Evolutionary conservation across 2,888 invertebrate species (phyloP).

Genomic region (Periphyllus acericola): DNA sequence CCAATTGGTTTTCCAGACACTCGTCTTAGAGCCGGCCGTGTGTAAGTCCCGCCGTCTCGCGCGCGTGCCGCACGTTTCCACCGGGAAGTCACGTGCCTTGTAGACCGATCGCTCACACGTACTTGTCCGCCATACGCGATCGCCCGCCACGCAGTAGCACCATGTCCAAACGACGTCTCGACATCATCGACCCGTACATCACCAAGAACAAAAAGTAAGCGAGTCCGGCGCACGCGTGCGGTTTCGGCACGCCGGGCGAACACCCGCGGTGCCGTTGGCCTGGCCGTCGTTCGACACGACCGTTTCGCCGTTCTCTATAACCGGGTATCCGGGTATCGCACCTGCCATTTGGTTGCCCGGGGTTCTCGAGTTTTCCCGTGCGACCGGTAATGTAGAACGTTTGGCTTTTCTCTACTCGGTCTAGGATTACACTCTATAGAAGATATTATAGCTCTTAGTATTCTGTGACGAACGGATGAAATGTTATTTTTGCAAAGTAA

Average conservation of each 20-base stretch:
- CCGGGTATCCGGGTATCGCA: neutral
- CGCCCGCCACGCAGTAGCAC: slow-evolving; percentile 40
- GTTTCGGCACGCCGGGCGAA: neutral
- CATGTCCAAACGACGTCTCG: slow-evolving; percentile 88
- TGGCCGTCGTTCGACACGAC: neutral
- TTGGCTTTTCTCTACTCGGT: too few relatives aligned
- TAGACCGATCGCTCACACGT: neutral
- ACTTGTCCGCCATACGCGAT: neutral
- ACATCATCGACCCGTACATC: slow-evolving; percentile 85
- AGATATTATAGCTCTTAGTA: too few relatives aligned
- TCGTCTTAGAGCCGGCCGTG: too few relatives aligned
- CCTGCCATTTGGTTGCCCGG: neutral
- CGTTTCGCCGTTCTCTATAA: too few relatives aligned
- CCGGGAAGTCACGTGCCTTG: neutral
- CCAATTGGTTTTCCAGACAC: too few relatives aligned
- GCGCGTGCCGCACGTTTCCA: too few relatives aligned
- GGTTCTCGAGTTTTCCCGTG: too few relatives aligned
- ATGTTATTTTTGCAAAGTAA: too few relatives aligned
- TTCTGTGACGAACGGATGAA: too few relatives aligned
- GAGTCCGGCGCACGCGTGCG: neutral
- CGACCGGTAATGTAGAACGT: too few relatives aligned
- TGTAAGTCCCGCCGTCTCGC: too few relatives aligned
- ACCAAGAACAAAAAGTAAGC: slow-evolving; percentile 70
- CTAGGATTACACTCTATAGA: too few relatives aligned
- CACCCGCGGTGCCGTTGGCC: neutral